Evolutionary conservation across 2,113 vertebrate species (phyloP).

Genomic region (Uropsilus gracilis): DNA sequence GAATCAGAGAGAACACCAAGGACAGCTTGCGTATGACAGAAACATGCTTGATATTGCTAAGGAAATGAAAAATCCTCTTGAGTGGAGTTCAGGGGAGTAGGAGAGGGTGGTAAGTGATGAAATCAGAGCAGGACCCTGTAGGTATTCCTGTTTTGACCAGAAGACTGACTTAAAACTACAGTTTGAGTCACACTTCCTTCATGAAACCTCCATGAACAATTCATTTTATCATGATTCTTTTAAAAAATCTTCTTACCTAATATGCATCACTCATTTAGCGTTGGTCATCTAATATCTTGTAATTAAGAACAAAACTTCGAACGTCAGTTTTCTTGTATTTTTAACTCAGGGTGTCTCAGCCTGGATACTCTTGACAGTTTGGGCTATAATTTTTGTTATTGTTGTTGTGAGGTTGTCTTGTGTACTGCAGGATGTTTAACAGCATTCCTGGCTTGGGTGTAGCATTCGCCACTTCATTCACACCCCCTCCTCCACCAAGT

Average conservation of each 20-base stretch:
- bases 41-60: slow-evolving; percentile 2
- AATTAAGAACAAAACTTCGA: not conserved
- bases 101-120: not conserved
- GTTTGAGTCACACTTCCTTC: not conserved
- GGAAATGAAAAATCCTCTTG: not conserved
- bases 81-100: not conserved
- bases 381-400: not conserved
- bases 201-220: not conserved
- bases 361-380: not conserved
- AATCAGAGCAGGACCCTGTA: not conserved
- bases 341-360: not conserved
- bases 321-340: not conserved
- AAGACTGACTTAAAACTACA: not conserved
- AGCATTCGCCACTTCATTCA: not conserved
- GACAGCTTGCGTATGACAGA: not conserved
- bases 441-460: not conserved
- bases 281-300: not conserved
- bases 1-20: not conserved
- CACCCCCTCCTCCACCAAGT: no score
- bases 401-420: not conserved
- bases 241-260: not conserved
- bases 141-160: not conserved
- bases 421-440: not conserved
- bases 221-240: slow-evolving; percentile 17
- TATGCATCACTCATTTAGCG: not conserved